Evolutionary conservation across 2,888 invertebrate species (phyloP), one percentile per base, ranked within the genome.

Genomic region (Aethes cnicana): DNA sequence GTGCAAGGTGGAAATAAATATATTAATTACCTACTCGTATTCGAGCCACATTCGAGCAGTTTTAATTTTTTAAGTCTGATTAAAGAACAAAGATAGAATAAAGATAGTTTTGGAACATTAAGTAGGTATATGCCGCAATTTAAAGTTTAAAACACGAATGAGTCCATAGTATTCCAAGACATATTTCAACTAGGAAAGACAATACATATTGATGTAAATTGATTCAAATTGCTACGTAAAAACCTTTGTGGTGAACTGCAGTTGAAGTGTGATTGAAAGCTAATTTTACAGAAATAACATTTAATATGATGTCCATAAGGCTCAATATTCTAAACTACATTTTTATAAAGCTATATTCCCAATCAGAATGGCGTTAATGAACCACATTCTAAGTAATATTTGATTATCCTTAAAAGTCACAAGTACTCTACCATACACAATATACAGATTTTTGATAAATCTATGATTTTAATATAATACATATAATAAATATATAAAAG

Each of bases 271-370:
- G 3, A 12, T 61, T 64, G 64, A 61, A 78, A 77, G 77, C 76
- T 68, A 70, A 68, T 58, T 68, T 60, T 67, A 70, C 64, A 64
- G 63, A 73, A 68, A 74, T 68, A 75, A 72, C 72, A 71, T 64
- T 47, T 39, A 59, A 66, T 72, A 69, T 59, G 58, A 70, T 71
- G 64, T 77, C 74, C 72, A 71, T 78, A 81, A 80, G 81, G 77
- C 81, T 79, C 69, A 66, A 68, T 77, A 81, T 69, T 63, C 77
- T 84, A 77, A 66, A 66, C 89, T 88, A 88, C 83, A 71, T 67
- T 66, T 90, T 92, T 81, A 92, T 92, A 92, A 92, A 92, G 92
- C 92, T 92, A 91, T 92, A 91, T 90, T 88, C 92, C 92, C 91
- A 91, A 85, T 80, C 62, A 74, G 74, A 80, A 79, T 79, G 77